Conservation (phyloP, 2,797 vertebrate genomes). For the Schizopygopsis malacanthus region DNA sequence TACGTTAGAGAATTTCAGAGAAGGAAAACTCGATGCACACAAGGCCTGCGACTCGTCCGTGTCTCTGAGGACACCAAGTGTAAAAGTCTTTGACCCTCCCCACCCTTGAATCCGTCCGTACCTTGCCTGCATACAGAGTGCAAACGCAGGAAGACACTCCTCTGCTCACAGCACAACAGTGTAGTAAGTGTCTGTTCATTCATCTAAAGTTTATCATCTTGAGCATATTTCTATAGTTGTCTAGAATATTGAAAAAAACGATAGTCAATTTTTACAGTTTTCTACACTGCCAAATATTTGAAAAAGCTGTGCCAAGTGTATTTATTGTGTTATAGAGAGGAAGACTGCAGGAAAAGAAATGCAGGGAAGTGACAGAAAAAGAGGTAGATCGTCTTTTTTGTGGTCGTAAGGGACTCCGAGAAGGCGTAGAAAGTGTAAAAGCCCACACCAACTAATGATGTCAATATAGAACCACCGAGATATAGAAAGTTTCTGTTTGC, state of each 20-base stretch:
- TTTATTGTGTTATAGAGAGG: constrained; percentile 2
- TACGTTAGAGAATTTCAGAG: constrained; percentile 34
- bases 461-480: constrained; percentile 56
- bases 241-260: constrained; percentile 49
- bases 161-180: constrained; percentile 53
- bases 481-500: constrained; percentile 47
- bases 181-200: constrained; percentile 42
- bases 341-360: background rate
- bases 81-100: constrained; percentile 6
- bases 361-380: background rate
- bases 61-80: constrained; percentile 14
- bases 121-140: constrained; percentile 52
- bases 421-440: constrained; percentile 22
- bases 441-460: constrained; percentile 60
- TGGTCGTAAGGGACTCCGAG: background rate
- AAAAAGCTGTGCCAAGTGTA: constrained; percentile 32
- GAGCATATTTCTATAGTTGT: constrained; percentile 57
- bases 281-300: constrained; percentile 61
- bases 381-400: background rate
- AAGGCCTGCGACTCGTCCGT: constrained; percentile 6
- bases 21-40: constrained; percentile 25
- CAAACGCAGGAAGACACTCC: constrained; percentile 42
- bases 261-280: constrained; percentile 58
- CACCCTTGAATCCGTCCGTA: background rate
- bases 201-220: constrained; percentile 44